These are phyloP conservation scores for Patella vulgata DNA, from an alignment of 1,140 invertebrate genomes.

Conservation along the genomic window DNA sequence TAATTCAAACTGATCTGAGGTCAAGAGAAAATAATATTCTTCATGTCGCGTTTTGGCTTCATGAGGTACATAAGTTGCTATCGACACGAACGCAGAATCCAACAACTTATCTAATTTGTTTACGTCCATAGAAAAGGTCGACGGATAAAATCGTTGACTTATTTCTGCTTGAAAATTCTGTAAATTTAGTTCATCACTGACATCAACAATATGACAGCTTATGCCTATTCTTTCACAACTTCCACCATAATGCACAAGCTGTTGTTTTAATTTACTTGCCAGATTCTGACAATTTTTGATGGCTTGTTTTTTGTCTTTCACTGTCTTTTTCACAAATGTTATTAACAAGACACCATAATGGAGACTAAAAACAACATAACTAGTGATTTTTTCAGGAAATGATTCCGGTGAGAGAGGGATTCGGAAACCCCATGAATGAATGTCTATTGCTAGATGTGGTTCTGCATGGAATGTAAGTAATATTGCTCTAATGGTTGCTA, in stretches of 20 bases:
- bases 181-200: slow-evolving; percentile 16
- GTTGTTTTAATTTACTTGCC: slow-evolving; percentile 31
- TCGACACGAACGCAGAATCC: slow-evolving; percentile 35
- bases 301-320: not conserved
- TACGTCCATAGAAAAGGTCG: slow-evolving; percentile 34
- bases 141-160: slow-evolving; percentile 36
- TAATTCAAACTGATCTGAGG: slow-evolving; percentile 56
- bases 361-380: slow-evolving; percentile 38
- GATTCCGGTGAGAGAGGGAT: slow-evolving; percentile 22
- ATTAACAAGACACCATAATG: slow-evolving; percentile 30
- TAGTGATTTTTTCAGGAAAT: slow-evolving; percentile 21
- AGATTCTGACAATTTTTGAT: slow-evolving; percentile 22
- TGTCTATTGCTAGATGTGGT: slow-evolving; percentile 18
- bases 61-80: slow-evolving; percentile 45
- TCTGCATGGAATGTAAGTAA: slow-evolving; percentile 20
- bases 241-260: slow-evolving; percentile 47
- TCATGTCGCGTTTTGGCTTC: slow-evolving; percentile 10
- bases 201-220: slow-evolving; percentile 36
- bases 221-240: slow-evolving; percentile 49
- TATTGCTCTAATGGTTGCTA: slow-evolving; percentile 5
- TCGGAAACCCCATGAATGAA: slow-evolving; percentile 22
- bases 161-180: slow-evolving; percentile 24
- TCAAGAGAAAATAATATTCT: slow-evolving; percentile 45
- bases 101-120: slow-evolving; percentile 41
- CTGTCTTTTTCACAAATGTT: slow-evolving; percentile 22